These are phyloP conservation scores for Apodemus agrarius DNA, from an alignment of 2,797 vertebrate genomes.

Conservation along the genomic window DNA sequence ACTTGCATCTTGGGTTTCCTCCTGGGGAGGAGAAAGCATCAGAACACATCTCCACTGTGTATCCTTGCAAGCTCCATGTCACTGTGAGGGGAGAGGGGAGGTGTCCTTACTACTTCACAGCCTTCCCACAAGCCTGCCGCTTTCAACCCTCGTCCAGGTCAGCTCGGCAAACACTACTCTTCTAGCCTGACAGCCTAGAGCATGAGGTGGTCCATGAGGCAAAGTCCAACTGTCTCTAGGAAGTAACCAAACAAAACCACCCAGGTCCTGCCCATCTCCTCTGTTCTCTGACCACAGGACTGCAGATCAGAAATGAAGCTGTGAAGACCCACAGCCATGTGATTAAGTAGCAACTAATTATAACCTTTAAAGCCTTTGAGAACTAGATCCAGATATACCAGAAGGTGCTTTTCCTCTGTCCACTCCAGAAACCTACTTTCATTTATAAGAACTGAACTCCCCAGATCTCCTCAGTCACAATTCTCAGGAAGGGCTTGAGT, in stretches of 20 bases:
- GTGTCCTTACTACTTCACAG: neutral
- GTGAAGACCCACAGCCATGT: conserved; percentile 49
- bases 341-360: conserved; percentile 82
- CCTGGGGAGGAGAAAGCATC: neutral
- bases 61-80: neutral
- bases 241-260: conserved; percentile 54
- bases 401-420: conserved; percentile 67
- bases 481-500: conserved; percentile 53
- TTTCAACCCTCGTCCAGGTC: neutral
- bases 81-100: neutral
- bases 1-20: neutral
- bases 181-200: neutral
- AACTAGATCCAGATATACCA: conserved; percentile 78
- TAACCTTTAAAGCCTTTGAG: conserved; percentile 81
- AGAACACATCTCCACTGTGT: neutral
- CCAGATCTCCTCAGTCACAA: conserved; percentile 40
- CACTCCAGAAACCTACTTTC: conserved; percentile 80
- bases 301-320: conserved; percentile 81
- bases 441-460: conserved; percentile 62
- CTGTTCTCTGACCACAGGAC: conserved; percentile 51
- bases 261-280: conserved; percentile 61
- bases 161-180: neutral
- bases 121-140: neutral
- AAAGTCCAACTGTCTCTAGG: conserved; percentile 23
- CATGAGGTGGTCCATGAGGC: conserved; percentile 5